Base-by-base conservation (phyloP, 2,113 vertebrate species). In the Macrotus californicus region DNA sequence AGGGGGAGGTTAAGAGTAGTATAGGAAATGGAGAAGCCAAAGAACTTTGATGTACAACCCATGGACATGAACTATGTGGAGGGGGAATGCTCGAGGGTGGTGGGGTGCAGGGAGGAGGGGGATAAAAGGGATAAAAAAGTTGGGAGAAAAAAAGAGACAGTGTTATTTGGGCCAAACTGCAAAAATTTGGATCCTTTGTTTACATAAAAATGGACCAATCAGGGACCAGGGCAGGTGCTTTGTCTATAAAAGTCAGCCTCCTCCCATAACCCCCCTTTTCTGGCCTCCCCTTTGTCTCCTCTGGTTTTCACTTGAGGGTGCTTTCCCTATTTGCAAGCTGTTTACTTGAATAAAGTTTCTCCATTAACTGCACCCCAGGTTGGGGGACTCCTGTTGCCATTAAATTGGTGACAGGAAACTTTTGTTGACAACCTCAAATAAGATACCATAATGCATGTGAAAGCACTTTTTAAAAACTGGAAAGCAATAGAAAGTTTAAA, bases 401-500 rank as follows among this genome's bases (percentile, higher is more conserved):
- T 83, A 46, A 59, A 64, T 64, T 46, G 26, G 56, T 64, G 39
- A 29, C 80, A 83, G 39, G 56, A 64, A 83, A 64, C 18, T 64
- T 80, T 61, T 83, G 80, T 64, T 83, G 56, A 34, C 56, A 46
- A 41, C 43, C 52, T 88, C 67, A 79, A 79, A 76, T 66, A 91
- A 94, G 43, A 95, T 48, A 54, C 15, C 9, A 19, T 34, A 67
- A 82, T 81, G 36, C 56, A 50, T 29, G 34, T 29, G 59, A 81
- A 87, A 67, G 29, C 16, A 6, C 31, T 95, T 95, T 94, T 89
- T 79, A 41, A 73, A 86, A 92, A 89, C 36, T 72, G 36, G n/a
- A 93, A 96, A 85, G 34, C 70, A 80, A 2, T 84, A 48, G 67
- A 31, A 94, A 66, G n/a, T 75, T 87, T 64, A 89, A 92, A 66